phyloP scores from a whole-genome alignment of 2,797 vertebrate genomes.

The Amphiprion clarkii region DNA sequence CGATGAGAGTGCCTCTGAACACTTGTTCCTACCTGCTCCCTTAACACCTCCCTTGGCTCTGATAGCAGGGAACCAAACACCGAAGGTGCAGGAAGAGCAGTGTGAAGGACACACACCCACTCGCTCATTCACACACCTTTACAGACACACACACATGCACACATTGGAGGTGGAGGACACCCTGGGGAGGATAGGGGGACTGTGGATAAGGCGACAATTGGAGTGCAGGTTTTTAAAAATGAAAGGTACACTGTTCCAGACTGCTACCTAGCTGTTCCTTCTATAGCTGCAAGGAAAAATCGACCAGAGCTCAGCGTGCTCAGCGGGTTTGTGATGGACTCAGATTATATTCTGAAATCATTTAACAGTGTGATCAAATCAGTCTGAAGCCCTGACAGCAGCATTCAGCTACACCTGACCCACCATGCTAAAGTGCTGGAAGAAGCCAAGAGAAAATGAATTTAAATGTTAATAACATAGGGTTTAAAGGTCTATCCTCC shows the following conservation, averaged over 20 bases:
- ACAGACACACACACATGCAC: conserved; percentile 8
- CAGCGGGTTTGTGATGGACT: conserved; percentile 16
- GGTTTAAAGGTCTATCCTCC: too few relatives aligned
- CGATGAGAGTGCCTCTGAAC: conserved; percentile 78
- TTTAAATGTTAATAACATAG: too few relatives aligned
- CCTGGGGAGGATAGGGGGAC: conserved; percentile 29
- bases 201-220: conserved; percentile 41
- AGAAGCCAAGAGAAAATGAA: neutral
- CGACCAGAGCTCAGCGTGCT: neutral
- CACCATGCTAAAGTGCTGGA: neutral
- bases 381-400: neutral
- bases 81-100: conserved; percentile 57
- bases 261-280: conserved; percentile 1
- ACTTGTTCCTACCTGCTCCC: conserved; percentile 79
- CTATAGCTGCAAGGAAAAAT: conserved; percentile 22
- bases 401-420: neutral
- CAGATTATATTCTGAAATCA: conserved; percentile 19
- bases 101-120: conserved; percentile 64
- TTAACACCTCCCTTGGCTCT: conserved; percentile 78
- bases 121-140: neutral
- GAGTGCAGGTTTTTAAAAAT: conserved; percentile 36
- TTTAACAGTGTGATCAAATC: conserved; percentile 11
- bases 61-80: conserved; percentile 72
- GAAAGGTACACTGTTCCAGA: conserved; percentile 24
- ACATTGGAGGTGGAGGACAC: conserved; percentile 30